Percentiles rank a stretch among this genome's conserved stretches.
These are phyloP conservation scores for Stenchaetothrips biformis DNA, from an alignment of 2,888 invertebrate genomes.

Conservation along the genomic window DNA sequence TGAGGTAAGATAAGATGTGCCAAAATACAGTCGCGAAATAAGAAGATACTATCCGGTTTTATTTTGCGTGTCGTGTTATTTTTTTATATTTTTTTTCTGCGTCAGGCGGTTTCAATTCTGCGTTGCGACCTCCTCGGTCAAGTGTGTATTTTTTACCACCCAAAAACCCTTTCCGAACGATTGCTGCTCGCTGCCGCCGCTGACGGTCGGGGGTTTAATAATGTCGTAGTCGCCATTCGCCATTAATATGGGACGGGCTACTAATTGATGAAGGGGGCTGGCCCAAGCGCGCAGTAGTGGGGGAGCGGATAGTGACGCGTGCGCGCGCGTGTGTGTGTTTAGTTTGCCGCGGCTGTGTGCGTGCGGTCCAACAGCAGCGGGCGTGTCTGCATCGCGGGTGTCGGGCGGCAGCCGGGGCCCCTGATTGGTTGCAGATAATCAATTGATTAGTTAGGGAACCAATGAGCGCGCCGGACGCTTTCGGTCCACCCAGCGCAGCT, in stretches of 20 bases:
- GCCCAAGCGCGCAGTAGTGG: neutral
- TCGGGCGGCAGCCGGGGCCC: neutral
- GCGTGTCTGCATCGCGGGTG: neutral
- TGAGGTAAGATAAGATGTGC: too few species aligned
- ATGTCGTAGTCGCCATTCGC: too few species aligned
- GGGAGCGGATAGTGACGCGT: neutral
- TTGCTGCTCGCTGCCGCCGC: too few species aligned
- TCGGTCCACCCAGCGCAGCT: neutral
- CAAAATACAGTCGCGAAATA: too few species aligned
- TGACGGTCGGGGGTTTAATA: neutral
- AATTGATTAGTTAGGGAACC: slow-evolving; percentile 2
- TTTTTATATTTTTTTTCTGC: too few species aligned
- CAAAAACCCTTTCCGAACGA: too few species aligned
- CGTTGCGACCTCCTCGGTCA: too few species aligned
- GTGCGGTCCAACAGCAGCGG: neutral
- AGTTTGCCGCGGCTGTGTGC: neutral
- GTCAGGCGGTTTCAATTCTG: too few species aligned
- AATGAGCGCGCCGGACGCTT: neutral
- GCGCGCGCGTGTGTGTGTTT: neutral
- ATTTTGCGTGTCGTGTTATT: too few species aligned
- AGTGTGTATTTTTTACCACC: too few species aligned
- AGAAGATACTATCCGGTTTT: too few species aligned
- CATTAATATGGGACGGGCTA: neutral
- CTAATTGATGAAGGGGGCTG: neutral
- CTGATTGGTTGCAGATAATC: slow-evolving; percentile 11